These are phyloP conservation scores for Larimichthys polyactis DNA, from an alignment of 2,113 vertebrate species.

Conservation along the genomic window DNA sequence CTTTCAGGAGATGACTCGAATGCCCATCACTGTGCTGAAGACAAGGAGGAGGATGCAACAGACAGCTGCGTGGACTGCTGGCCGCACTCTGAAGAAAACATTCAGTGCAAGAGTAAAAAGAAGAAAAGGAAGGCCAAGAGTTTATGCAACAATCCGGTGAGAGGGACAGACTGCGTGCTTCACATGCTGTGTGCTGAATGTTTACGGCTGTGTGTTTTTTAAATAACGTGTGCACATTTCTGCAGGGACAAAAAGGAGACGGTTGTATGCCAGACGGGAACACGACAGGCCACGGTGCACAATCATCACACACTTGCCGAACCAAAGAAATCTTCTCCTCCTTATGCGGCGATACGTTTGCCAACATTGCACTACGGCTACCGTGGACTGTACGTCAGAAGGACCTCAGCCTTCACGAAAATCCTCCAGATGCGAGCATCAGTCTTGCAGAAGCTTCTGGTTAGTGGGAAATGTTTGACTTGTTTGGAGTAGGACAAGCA, in stretches of 20 bases:
- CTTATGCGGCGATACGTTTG: slow-evolving; percentile 83
- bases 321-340: slow-evolving; percentile 90
- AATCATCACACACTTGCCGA: slow-evolving; percentile 83
- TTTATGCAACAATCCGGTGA: slow-evolving; percentile 88
- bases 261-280: slow-evolving; percentile 84
- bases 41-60: slow-evolving; percentile 92
- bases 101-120: slow-evolving; percentile 94
- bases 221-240: slow-evolving; percentile 16
- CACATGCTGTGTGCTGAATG: background rate
- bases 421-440: slow-evolving; percentile 79
- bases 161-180: slow-evolving; percentile 34
- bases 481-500: background rate
- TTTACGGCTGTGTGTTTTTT: background rate
- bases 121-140: slow-evolving; percentile 95
- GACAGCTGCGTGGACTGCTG: slow-evolving; percentile 95
- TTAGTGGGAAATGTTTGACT: slow-evolving; percentile 80
- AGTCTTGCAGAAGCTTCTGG: slow-evolving; percentile 94
- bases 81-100: slow-evolving; percentile 89
- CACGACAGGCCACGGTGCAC: slow-evolving; percentile 82
- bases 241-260: slow-evolving; percentile 86
- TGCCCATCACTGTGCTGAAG: slow-evolving; percentile 88
- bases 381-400: slow-evolving; percentile 89
- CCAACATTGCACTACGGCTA: slow-evolving; percentile 86
- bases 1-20: slow-evolving; percentile 87
- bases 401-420: slow-evolving; percentile 80